Percentiles rank a stretch among this genome's conserved stretches.
phyloP scores from a whole-genome alignment of 2,797 vertebrate species.

The Melanotaenia maccullochi region DNA sequence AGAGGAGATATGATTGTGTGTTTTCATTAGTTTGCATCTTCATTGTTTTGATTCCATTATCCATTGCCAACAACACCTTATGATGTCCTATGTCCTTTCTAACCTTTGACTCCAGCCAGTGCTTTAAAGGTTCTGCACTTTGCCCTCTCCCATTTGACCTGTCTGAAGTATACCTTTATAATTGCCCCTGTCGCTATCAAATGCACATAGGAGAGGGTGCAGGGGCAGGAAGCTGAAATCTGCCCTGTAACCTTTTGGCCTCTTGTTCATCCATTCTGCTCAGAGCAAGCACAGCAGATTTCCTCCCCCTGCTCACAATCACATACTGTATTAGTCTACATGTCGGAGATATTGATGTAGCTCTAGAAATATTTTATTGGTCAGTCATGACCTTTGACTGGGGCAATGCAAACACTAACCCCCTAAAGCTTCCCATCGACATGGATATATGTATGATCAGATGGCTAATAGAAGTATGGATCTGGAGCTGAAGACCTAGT shows the following conservation, averaged over 20 bases:
- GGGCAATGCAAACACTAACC: constrained; percentile 79
- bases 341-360: constrained; percentile 84
- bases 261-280: constrained; percentile 77
- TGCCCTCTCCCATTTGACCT: constrained; percentile 85
- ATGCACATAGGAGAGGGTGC: constrained; percentile 80
- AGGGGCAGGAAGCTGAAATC: constrained; percentile 68
- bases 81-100: constrained; percentile 73
- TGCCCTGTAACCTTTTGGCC: constrained; percentile 84
- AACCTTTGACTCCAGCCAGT: constrained; percentile 84
- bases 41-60: constrained; percentile 69
- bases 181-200: constrained; percentile 82
- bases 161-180: constrained; percentile 87
- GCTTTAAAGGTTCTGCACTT: constrained; percentile 84
- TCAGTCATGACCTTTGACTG: constrained; percentile 83
- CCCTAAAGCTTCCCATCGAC: constrained; percentile 74
- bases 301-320: constrained; percentile 65
- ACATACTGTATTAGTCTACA: constrained; percentile 84
- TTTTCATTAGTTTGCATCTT: constrained; percentile 56
- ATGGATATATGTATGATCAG: constrained; percentile 69
- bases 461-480: constrained; percentile 75
- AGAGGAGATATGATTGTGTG: constrained; percentile 13
- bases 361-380: constrained; percentile 84
- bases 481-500: constrained; percentile 49
- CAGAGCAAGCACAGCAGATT: constrained; percentile 58
- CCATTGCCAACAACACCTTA: constrained; percentile 46